phyloP scores from a whole-genome alignment of 2,113 vertebrate genomes.

The Aplodontia rufa region DNA sequence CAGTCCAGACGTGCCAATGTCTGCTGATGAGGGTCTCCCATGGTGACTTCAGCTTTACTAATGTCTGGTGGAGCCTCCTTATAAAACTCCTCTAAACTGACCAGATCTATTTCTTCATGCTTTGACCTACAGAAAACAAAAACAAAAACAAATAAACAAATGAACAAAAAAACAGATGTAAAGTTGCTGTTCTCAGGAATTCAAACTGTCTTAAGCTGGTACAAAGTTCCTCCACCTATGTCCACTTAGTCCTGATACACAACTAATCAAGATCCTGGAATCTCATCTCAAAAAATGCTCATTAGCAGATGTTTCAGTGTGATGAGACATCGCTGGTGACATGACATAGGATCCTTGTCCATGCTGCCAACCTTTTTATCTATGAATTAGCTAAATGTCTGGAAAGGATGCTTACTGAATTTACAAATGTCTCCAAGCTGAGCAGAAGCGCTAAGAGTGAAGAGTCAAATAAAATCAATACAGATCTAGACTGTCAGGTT shows the following conservation, averaged over 20 bases:
- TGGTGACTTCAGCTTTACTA: constrained; percentile 91
- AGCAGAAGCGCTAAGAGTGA: neutral
- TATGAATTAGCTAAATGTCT: constrained; percentile 6
- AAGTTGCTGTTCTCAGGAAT: neutral
- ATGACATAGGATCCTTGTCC: neutral
- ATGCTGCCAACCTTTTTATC: neutral
- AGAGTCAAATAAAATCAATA: constrained; percentile 21
- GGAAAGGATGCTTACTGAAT: neutral
- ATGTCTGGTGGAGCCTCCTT: constrained; percentile 92
- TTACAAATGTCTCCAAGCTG: neutral
- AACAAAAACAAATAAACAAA: too few species aligned
- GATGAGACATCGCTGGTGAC: neutral
- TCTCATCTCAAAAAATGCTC: neutral
- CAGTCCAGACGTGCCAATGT: constrained; percentile 97
- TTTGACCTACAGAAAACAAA: constrained; percentile 88
- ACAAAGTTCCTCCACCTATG: neutral
- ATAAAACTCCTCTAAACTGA: constrained; percentile 95
- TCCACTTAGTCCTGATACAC: neutral
- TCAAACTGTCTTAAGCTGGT: neutral
- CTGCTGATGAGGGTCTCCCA: constrained; percentile 94
- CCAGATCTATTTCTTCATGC: constrained; percentile 97
- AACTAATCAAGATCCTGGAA: neutral
- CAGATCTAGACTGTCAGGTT: neutral
- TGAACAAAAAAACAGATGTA: fast-evolving
- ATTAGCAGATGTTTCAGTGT: neutral